Evolutionary conservation across 2,113 vertebrate genomes (phyloP).

Genomic region (Bambusicola thoracicus): DNA sequence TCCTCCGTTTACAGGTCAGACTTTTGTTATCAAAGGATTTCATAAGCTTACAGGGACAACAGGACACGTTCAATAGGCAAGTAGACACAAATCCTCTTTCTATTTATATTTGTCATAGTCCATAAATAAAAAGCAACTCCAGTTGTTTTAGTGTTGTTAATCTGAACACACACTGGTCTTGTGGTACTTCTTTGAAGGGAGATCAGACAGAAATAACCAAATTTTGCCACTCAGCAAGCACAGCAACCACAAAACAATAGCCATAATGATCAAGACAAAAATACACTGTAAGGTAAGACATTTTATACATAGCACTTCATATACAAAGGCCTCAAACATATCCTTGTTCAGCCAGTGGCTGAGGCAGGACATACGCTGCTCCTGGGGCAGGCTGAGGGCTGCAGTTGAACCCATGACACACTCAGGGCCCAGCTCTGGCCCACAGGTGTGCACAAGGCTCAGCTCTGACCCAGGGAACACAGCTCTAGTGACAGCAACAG

Average conservation of each 20-base stretch:
- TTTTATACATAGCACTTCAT: neutral
- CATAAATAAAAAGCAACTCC: slow-evolving; percentile 35
- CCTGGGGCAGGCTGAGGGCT: neutral
- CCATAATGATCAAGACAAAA: neutral
- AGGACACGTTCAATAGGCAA: neutral
- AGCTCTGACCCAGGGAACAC: neutral
- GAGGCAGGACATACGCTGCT: neutral
- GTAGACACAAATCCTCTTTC: slow-evolving; percentile 46
- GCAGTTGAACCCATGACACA: neutral
- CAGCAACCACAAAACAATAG: rapidly evolving
- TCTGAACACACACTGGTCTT: neutral
- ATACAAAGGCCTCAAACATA: neutral
- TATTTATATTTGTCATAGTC: slow-evolving; percentile 33
- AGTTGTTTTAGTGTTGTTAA: slow-evolving; percentile 21
- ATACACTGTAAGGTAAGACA: neutral
- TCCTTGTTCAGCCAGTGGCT: neutral
- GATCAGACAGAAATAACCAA: neutral
- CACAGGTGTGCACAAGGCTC: neutral
- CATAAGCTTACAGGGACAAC: slow-evolving; percentile 30
- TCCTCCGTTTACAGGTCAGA: slow-evolving; percentile 28
- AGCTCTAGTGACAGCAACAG: neutral
- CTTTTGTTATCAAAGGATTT: slow-evolving; percentile 8
- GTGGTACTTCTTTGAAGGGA: neutral
- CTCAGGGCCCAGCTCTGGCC: neutral
- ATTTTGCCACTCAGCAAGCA: neutral